Evolutionary conservation across 1,140 invertebrate genomes (phyloP), one percentile per base, ranked within the genome.

Genomic region (Plutomurus gul): DNA sequence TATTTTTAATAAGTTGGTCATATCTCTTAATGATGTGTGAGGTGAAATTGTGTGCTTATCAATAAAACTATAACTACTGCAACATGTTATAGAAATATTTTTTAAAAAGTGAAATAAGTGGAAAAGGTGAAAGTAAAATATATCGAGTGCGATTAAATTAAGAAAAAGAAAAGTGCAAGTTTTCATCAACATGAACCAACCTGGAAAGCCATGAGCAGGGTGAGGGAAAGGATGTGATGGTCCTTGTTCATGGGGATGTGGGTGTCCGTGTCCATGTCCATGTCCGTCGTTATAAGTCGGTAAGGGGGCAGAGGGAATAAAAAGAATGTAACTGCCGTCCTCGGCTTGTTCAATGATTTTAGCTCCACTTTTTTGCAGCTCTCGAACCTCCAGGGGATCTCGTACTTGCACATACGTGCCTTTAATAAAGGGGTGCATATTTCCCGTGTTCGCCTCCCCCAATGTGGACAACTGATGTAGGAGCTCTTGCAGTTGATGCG

Each of bases 241-340:
- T 36, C 56, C 56, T 33, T 65, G 56, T 33, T 65, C 56, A 65
- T 65, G 56, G 18, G 56, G 56, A 33, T 18, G 56, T 65, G 25
- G 25, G 13, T 27, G 56, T 65, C 81, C 36, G 13, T 33, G 70
- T 47, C n/a, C 30, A 39, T 71, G 39, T 74, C 65, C 71, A 70
- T 18, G 30, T 74, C 27, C 70, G 70, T 72, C 72, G 18, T 25
- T 46, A 25, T 47, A 74, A 74, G 20, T 74, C 11, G 65, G 72
- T 83, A 51, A 18, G 77, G 80, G 74, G 13, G 49, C 13, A 27
- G 74, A 73, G 7, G 82, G 82, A 33, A 82, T 77, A 40, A 82
- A 80, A 27, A 84, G 43, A 70, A 84, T 76, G 60, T 56, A 76
- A 56, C 82, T 84, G 7, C 81, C 80, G 72, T 84, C 82, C 25